phyloP scores from a whole-genome alignment of 2,113 vertebrate species.

The Chrysemys picta region DNA sequence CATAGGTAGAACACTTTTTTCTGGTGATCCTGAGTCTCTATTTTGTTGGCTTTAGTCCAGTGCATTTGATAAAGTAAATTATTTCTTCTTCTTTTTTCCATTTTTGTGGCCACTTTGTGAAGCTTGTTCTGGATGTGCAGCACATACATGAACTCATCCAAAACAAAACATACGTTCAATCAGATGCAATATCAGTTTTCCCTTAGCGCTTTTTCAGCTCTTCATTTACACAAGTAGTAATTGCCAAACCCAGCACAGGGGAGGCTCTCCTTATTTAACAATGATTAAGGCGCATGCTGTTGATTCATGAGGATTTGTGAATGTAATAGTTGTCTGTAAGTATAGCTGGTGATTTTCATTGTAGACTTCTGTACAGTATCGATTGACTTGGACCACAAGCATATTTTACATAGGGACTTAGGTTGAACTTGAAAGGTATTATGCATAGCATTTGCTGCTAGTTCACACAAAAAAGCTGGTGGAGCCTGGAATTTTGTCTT shows the following conservation, averaged over 20 bases:
- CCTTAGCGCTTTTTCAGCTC: not conserved
- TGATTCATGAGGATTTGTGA: not conserved
- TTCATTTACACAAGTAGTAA: not conserved
- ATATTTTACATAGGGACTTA: not conserved
- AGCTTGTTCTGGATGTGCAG: not conserved
- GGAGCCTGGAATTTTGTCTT: not conserved
- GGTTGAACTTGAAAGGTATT: not conserved
- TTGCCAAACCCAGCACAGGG: not conserved
- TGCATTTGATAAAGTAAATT: not conserved
- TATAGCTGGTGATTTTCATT: not conserved
- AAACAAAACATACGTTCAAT: not conserved
- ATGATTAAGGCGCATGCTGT: not conserved
- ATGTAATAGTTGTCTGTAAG: not conserved
- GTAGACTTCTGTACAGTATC: not conserved
- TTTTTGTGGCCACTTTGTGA: not conserved
- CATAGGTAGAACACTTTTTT: not conserved
- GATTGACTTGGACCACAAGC: rapidly evolving
- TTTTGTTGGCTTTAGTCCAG: not conserved
- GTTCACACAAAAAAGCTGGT: not conserved
- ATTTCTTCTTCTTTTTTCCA: rapidly evolving
- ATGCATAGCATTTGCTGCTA: rapidly evolving
- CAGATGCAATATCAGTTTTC: not conserved
- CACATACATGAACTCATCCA: not conserved
- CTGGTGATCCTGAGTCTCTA: not conserved
- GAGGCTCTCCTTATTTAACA: slow-evolving; percentile 9